Evolutionary conservation across 2,797 vertebrate species (phyloP), one percentile per base, ranked within the genome.

Genomic region (Natrix natrix): DNA sequence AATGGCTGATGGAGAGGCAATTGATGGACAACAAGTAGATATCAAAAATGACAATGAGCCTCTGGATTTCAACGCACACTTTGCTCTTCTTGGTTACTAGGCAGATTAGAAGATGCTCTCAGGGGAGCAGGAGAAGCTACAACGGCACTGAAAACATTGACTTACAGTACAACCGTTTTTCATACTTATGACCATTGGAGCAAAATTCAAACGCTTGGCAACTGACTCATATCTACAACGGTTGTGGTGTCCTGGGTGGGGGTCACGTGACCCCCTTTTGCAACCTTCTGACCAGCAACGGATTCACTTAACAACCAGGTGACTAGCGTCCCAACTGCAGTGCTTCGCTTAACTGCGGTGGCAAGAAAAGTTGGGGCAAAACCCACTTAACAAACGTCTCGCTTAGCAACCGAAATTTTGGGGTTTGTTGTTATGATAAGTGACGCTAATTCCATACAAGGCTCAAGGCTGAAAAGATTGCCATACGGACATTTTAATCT

Each of bases 101-200:
- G 74, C 52, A 86, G 86, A 60, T 90, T 32, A 94, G 92, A 91
- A 86, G 94, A 92, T 69, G 90, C 59, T 8, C 86, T 2, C 57
- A 20, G 17, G 0, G n/a, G 63, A 95, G 10, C 24, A 13, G 2
- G 22, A 43, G 12, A 26, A n/a, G 13, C 7, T n/a, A 69, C 13
- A 69, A 69, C 0, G 28, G 26, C 26, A n/a, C 63, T n/a, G 12
- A n/a, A 66, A 32, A 61, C n/a, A 69, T 13, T 32, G 28, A 69
- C 63, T 69, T 32, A 69, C 0, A 1, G 1, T 32, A 69, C 0
- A 1, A 2, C 63, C 13, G 13, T 32, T 69, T 66, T 69, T 69
- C 63, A 69, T 28, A 69, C 63, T 66, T 69, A 32, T 2, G 63
- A 69, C 63, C 63, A 32, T 32, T 69, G n/a, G 28, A 69, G 2